Base-by-base conservation (phyloP, 2,888 invertebrate genomes). In the Papilio demoleus region DNA sequence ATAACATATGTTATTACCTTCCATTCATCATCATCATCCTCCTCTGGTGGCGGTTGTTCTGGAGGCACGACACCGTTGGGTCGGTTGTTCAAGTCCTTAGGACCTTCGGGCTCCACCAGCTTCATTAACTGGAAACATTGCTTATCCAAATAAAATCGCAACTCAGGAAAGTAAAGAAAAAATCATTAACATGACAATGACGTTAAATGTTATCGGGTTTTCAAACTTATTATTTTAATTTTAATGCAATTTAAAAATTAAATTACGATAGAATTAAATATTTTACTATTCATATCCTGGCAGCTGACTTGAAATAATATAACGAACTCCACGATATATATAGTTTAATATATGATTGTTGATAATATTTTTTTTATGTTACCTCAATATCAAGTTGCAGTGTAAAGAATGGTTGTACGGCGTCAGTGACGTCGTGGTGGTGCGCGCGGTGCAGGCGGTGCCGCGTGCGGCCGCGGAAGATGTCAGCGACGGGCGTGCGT, bases 361-460 rank as follows among this genome's bases (percentile, higher is more conserved):
- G 19, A 6, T 4, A 31, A 31, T 3, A 31, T 4, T 31, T 31
- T 31, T 4, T 4, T 4, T 31, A 31, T 4, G 6, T 31, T 83
- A 97, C 98, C 94, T 98, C 97, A 77, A 99, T 98, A 81, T 99
- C 98, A 36, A 99, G 94, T 85, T 98, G 98, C 71, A 99, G 93
- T 0, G 98, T 98, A 86, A 98, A 98, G 93, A 99, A 99, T 0
- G 99, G 99, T 86, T 99, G 97, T 73, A 99, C 96, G 75, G 97
- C 97, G 82, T 98, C 98, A 0, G 98, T 97, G 75, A 96, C 95
- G 81, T 95, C 95, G 27, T 90, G 87, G 42, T 75, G 77, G 14
- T 95, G 94, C 11, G 95, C 93, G 70, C 97, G 94, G 75, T 95
- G 95, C 71, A 99, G 94, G 12, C 97, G 95, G 53, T 97, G 97